Evolutionary conservation across 2,797 vertebrate genomes (phyloP).

Genomic region (Heliangelus exortis): DNA sequence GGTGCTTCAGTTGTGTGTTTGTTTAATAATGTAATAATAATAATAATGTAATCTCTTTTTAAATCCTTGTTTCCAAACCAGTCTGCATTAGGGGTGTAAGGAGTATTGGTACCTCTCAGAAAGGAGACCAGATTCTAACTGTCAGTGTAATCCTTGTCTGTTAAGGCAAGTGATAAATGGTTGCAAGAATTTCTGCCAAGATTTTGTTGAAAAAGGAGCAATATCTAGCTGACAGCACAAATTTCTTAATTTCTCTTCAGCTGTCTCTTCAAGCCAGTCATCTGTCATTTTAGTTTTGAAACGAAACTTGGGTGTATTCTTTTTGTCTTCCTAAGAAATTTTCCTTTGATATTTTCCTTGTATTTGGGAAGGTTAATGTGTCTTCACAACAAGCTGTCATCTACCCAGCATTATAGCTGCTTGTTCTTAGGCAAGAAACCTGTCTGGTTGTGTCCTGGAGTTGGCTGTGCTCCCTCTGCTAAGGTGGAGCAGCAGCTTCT

Average conservation of each 20-base stretch:
- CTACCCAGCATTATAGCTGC: neutral
- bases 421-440: neutral
- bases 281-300: neutral
- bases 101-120: neutral
- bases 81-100: neutral
- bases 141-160: neutral
- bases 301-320: neutral
- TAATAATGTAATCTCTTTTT: neutral
- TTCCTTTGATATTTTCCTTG: neutral
- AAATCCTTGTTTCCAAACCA: neutral
- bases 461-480: neutral
- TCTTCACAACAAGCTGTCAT: neutral
- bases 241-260: neutral
- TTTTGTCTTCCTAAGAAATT: neutral
- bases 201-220: constrained; percentile 28
- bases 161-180: neutral
- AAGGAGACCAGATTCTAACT: neutral
- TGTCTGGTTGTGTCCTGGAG: neutral
- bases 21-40: neutral
- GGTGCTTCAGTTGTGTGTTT: neutral
- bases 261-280: neutral
- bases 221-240: neutral
- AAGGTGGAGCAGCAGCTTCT: neutral
- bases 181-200: constrained; percentile 15
- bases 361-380: neutral